A percentile compares a stretch with the other conserved stretches of the same genome.
Conservation (phyloP, 1,140 invertebrate genomes). For the Papilio polyxenes region DNA sequence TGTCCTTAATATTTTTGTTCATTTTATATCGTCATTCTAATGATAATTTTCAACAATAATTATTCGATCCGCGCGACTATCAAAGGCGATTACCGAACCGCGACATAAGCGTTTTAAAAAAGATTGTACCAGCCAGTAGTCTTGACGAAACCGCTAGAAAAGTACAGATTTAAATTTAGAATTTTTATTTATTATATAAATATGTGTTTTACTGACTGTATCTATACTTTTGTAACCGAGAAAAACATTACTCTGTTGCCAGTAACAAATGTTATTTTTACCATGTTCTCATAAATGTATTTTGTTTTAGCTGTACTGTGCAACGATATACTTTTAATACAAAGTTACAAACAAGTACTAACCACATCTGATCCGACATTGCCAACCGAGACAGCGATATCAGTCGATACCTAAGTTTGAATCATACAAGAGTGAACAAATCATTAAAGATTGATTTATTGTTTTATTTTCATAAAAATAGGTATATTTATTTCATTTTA, state of each 20-base stretch:
- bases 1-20: background rate
- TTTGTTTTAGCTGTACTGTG: constrained; percentile 26
- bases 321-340: constrained; percentile 27
- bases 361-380: background rate
- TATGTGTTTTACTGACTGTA: too few species aligned
- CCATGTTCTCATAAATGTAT: background rate
- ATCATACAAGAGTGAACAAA: constrained; percentile 1
- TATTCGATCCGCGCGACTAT: too few species aligned
- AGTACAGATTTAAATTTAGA: too few species aligned
- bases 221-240: background rate
- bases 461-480: background rate
- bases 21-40: background rate
- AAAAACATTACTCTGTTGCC: background rate
- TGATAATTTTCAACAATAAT: background rate
- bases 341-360: constrained; percentile 5
- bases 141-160: too few species aligned
- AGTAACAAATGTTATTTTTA: background rate
- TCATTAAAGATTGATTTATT: background rate
- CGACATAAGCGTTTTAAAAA: too few species aligned
- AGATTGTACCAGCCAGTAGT: too few species aligned
- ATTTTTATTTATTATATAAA: too few species aligned
- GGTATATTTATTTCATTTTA: too few species aligned
- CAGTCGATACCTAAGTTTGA: background rate
- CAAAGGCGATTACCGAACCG: too few species aligned
- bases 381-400: background rate